Evolutionary conservation across 1,140 invertebrate species (phyloP).

Genomic region (Bombus terrestris): DNA sequence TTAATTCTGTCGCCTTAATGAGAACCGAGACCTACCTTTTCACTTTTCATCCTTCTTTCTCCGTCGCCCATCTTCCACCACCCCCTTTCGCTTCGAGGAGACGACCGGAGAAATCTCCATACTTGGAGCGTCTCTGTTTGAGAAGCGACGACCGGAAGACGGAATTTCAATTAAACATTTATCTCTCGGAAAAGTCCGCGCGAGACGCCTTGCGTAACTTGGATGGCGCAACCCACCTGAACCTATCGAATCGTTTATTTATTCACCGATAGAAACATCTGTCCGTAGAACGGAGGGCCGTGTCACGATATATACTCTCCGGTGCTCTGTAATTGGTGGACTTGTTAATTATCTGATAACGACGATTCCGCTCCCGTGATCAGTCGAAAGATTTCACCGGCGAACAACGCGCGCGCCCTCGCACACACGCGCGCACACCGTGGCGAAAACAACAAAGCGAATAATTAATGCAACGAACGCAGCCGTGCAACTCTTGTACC

Average conservation of each 20-base stretch:
- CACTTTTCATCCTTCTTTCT: not conserved
- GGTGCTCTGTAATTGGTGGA: conserved; percentile 56
- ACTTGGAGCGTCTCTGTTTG: conserved; percentile 38
- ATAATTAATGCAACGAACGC: conserved; percentile 55
- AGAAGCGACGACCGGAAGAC: conserved; percentile 41
- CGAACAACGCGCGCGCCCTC: not conserved
- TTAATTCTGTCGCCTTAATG: conserved; percentile 48
- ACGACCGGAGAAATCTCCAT: conserved; percentile 38
- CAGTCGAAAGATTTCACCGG: conserved; percentile 43
- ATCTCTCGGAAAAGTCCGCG: conserved; percentile 41
- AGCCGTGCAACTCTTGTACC: not conserved
- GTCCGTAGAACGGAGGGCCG: not conserved
- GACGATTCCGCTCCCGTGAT: conserved; percentile 38
- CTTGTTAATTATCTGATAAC: conserved; percentile 67
- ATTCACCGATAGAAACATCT: conserved; percentile 52
- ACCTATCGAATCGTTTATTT: conserved; percentile 62
- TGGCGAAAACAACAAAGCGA: conserved; percentile 39
- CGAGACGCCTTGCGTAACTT: conserved; percentile 52
- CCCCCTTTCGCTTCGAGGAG: not conserved
- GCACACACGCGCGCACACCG: not conserved
- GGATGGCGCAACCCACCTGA: not conserved
- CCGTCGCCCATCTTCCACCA: not conserved
- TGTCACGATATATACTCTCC: not conserved
- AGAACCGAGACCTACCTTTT: not conserved
- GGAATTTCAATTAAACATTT: conserved; percentile 69